Evolutionary conservation across 2,888 invertebrate genomes (phyloP), one percentile per base, ranked within the genome.

Genomic region (Alitta virens): DNA sequence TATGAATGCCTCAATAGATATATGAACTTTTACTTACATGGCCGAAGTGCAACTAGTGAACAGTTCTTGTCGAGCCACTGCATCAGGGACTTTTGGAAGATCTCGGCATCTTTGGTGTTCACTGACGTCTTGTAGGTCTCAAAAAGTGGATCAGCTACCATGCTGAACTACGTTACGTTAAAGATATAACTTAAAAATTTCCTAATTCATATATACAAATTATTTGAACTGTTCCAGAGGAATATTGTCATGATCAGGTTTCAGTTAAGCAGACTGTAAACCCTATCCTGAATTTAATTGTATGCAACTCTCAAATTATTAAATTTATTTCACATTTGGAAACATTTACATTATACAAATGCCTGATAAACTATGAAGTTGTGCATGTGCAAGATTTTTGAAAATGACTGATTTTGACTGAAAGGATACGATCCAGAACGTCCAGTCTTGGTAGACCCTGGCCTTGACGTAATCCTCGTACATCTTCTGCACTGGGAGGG

Each of bases 1-100:
- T n/a, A n/a, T n/a, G n/a, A n/a, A n/a, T n/a, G n/a, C n/a, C n/a
- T n/a, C n/a, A n/a, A n/a, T n/a, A n/a, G 33, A 12, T 46, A 46
- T 9, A 46, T 46, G n/a, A 46, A 46, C 18, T 21, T 24, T 12
- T 24, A 7, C 78, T 81, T 85, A 96, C 96, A 91, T 80, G 95
- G 95, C 75, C 97, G 87, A 83, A 97, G 89, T 85, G 92, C 91
- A 72, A 91, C 91, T 68, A 97, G 88, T 50, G 95, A 94, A 85
- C 96, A 97, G 83, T 94, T 94, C 80, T 96, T 95, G 83, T 96
- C 95, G 61, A 94, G 89, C 97, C 97, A 97, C 65, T 91, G 87
- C 77, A 93, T 86, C 64, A 94, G 92, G 69, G 94, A 92, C 72
- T 93, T 88, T 82, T 92, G 92, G 67, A 97, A 86, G 84, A 97